Evolutionary conservation across 2,113 vertebrate species (phyloP), one percentile per base, ranked within the genome.

Genomic region (Percina caprodes): DNA sequence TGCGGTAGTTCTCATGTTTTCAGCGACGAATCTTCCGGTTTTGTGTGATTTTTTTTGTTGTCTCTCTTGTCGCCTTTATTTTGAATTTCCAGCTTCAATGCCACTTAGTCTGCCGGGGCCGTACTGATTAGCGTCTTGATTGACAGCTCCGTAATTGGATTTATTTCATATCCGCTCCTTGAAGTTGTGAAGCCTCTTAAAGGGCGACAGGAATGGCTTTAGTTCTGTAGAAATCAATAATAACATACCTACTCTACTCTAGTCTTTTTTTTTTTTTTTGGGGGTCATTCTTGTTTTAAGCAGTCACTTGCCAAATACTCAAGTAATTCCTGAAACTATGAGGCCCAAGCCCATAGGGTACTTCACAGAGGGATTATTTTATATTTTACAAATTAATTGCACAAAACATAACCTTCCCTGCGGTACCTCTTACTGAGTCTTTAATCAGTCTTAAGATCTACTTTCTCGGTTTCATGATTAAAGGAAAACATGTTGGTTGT

Each of bases 91-190:
- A 79, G 73, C 82, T 69, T 79, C 88, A 85, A 88, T 88, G 83
- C 71, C 74, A 71, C 80, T 86, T 72, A 82, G 79, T 87, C 85
- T 86, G 88, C 79, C 54, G 45, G 82, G 89, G 83, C 81, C 75
- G 61, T 51, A 84, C 89, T 92, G 88, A 92, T 92, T 90, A 92
- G 83, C 51, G 21, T 26, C 59, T 60, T 93, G 91, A 93, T 83
- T 91, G 92, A 93, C 92, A 92, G 86, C 84, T 86, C 69, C 0
- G 80, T 92, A 90, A 93, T 91, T 92, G 88, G 91, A 93, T 92
- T 92, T 90, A 89, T 92, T 93, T 92, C 80, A 90, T 93, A 91
- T 90, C 89, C 82, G 84, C 81, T 92, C 75, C 90, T 90, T 91
- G 88, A 92, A 91, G 89, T 90, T 92, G 83, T 86, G 87, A 86